A percentile compares a stretch with the other conserved stretches of the same genome.
Conservation (phyloP, 2,113 vertebrate genomes). For the Stegastes partitus region DNA sequence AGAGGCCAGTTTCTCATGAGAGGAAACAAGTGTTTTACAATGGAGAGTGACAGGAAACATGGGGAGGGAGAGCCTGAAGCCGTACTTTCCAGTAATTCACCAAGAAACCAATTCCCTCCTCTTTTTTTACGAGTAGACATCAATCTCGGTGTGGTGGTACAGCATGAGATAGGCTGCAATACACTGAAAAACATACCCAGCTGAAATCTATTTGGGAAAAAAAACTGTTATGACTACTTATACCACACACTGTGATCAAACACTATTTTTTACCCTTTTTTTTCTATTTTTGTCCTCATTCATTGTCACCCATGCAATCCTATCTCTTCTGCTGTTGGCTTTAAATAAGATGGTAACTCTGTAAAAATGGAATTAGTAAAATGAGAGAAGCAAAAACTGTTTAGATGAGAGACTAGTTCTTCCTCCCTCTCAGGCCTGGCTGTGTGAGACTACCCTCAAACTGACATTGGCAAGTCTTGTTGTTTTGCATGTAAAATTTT, state of each 20-base stretch:
- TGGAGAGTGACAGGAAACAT: slow-evolving; percentile 41
- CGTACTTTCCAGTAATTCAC: slow-evolving; percentile 33
- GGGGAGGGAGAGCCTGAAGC: slow-evolving; percentile 3
- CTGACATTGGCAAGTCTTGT: not conserved
- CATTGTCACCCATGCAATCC: not conserved
- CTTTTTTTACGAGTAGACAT: slow-evolving; percentile 15
- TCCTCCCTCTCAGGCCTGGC: not conserved
- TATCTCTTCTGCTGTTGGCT: not conserved
- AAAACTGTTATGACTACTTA: not conserved
- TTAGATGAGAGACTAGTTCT: not conserved
- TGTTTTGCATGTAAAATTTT: slow-evolving; percentile 30
- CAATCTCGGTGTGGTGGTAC: slow-evolving; percentile 3
- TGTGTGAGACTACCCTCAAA: not conserved
- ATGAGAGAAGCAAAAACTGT: not conserved
- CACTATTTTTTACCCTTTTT: no score
- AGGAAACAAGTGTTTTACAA: slow-evolving; percentile 43
- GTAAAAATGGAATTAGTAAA: not conserved
- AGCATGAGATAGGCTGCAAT: not conserved
- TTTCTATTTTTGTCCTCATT: no score
- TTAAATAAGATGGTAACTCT: not conserved
- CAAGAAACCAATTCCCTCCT: slow-evolving; percentile 50
- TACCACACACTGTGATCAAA: no score
- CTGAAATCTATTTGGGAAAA: not conserved
- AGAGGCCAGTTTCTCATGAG: slow-evolving; percentile 16
- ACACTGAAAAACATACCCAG: slow-evolving; percentile 5